Base-by-base conservation (phyloP, 2,113 vertebrate species). In the Planiliza haematocheilus region DNA sequence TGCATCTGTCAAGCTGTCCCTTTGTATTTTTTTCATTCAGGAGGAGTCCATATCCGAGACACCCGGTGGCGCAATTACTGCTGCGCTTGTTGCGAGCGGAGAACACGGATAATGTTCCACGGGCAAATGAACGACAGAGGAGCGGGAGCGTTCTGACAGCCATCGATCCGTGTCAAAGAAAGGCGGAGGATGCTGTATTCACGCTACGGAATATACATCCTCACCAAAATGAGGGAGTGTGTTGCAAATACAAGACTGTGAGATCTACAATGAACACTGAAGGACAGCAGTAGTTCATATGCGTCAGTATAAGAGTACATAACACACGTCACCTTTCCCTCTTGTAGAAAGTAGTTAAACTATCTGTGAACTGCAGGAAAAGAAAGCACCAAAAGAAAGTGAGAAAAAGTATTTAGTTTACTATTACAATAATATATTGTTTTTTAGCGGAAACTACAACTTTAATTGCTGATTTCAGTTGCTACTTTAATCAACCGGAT, bases 61-160 rank as follows among this genome's bases (percentile, higher is more conserved):
- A 72, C 74, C 86, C 57, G 56, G 43, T 52, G 86, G 80, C 20
- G 20, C 69, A 72, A 77, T 86, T 77, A 86, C 77, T 77, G 55
- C 46, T 11, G 56, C 7, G 82, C 77, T 84, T 67, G 77, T 83
- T 70, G 62, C 65, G 66, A 67, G 72, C 37, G 43, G 38, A 62
- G 53, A 69, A 62, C 53, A 78, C 59, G 45, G 74, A 86, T 83
- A 78, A 83, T 81, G 69, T 86, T 82, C 87, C 70, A 81, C 41
- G 63, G 68, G 59, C 12, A 84, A 88, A 85, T 76, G 77, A 81
- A 70, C 53, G 56, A 46, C 68, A 77, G 70, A 58, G 68, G 30
- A 61, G 57, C 57, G 70, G 45, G 59, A 60, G 42, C 57, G 12
- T 55, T 65, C 17, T 75, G 79, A 82, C 82, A 55, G 46, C 43